Conservation (phyloP, 2,797 vertebrate species). For the Miichthys miiuy region DNA sequence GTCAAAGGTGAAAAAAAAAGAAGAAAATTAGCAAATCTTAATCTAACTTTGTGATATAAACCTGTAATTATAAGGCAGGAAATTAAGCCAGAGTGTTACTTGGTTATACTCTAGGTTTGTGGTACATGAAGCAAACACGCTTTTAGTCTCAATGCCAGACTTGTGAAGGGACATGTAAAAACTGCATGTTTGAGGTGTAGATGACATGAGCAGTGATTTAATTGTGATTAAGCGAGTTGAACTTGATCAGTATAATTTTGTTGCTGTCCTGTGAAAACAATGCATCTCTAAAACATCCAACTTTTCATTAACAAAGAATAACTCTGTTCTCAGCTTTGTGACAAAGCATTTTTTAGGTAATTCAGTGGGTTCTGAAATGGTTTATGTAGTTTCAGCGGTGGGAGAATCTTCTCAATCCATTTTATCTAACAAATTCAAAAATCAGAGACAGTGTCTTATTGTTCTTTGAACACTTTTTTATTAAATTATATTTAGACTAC, state of each 20-base stretch:
- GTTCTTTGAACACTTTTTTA: not conserved
- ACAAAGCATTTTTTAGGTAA: not conserved
- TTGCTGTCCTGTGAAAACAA: not conserved
- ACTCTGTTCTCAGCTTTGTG: not conserved
- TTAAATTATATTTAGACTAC: not conserved
- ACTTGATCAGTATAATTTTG: not conserved
- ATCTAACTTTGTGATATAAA: not conserved
- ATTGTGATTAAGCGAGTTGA: not conserved
- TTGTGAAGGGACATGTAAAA: not conserved
- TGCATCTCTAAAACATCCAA: not conserved
- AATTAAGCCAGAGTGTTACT: not conserved
- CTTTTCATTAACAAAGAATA: slow-evolving; percentile 1
- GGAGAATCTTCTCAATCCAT: not conserved
- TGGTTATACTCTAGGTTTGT: not conserved
- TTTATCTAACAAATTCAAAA: not conserved
- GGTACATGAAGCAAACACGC: not conserved
- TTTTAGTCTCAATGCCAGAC: not conserved
- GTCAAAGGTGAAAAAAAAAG: not conserved
- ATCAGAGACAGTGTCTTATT: not conserved
- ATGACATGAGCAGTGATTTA: not conserved
- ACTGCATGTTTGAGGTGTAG: not conserved
- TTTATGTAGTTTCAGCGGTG: not conserved
- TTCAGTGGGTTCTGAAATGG: not conserved
- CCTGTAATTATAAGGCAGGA: slow-evolving; percentile 6
- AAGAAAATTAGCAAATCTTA: not conserved